Evolutionary conservation across 1,140 invertebrate species (phyloP).

Genomic region (Formica exsecta): DNA sequence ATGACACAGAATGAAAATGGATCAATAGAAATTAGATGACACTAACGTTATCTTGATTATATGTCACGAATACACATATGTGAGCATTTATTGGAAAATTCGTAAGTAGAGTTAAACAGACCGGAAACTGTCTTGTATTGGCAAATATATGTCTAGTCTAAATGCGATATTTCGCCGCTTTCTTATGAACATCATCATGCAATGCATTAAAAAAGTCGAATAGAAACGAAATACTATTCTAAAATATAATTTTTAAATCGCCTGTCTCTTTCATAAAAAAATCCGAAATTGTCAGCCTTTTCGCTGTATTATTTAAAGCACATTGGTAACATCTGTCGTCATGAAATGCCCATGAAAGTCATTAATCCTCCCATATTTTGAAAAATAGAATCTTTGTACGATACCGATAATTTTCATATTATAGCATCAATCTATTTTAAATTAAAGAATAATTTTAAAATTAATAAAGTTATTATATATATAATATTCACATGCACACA

Average conservation of each 20-base stretch:
- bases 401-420: constrained; percentile 15
- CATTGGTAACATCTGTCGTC: neutral
- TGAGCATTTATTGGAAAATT: neutral
- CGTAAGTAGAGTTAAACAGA: neutral
- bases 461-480: constrained; percentile 31
- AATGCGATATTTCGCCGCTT: constrained; percentile 8
- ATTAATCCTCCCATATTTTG: neutral
- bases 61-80: neutral
- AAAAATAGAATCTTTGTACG: neutral
- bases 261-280: neutral
- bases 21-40: neutral
- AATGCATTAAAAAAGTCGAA: constrained; percentile 20
- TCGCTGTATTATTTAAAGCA: neutral
- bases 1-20: constrained; percentile 18
- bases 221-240: neutral
- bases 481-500: neutral
- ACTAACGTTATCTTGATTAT: neutral
- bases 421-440: neutral
- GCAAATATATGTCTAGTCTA: constrained; percentile 32
- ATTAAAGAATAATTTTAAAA: constrained; percentile 9
- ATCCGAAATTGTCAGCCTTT: neutral
- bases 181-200: constrained; percentile 39
- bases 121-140: constrained; percentile 52
- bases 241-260: neutral
- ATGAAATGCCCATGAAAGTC: neutral